Base-by-base conservation (phyloP, 2,888 invertebrate species). In the Hecatera dysodea region DNA sequence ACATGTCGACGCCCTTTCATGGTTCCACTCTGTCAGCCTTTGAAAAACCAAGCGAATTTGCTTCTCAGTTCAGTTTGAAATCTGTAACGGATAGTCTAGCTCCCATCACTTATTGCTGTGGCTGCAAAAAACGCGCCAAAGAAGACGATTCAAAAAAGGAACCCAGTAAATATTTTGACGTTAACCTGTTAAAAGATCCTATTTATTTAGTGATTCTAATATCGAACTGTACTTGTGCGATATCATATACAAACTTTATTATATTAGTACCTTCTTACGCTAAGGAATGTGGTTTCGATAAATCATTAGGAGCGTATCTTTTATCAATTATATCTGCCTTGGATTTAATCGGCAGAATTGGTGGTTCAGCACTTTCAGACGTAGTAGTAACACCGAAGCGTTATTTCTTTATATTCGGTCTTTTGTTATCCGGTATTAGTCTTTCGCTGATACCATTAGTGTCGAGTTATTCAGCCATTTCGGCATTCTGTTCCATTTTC, bases 241-340 rank as follows among this genome's bases (percentile, higher is more conserved):
- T 98, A 62, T 98, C 98, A 73, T 98, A 98, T 86, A 98, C 98
- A 0, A 98, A 98, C 88, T 98, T 98, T 83, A 97, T 98, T 2
- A 98, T 98, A 62, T 89, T 98, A 24, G 96, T 98, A 27, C 98
- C 98, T 8, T 97, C 97, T 0, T 98, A 98, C 88, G 98, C 98
- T 0, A 91, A 97, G 9, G 96, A 97, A 36, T 93, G 98, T 62
- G 97, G 97, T 0, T 98, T 97, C 86, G 97, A 97, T 88, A 98
- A 98, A 85, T 96, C 97, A 0, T 93, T 96, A 67, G 97, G 98
- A 0, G 98, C 98, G 9, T 97, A 97, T 81, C 90, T 98, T 33
- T 91, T 98, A 12, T 98, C 98, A 0, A 97, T 98, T 72, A 98
- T 98, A 15, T 98, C 98, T 0, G 96, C 97, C 0, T 95, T 98